Evolutionary conservation across 1,140 invertebrate genomes (phyloP).

Genomic region (Akabosia matsudoensis): DNA sequence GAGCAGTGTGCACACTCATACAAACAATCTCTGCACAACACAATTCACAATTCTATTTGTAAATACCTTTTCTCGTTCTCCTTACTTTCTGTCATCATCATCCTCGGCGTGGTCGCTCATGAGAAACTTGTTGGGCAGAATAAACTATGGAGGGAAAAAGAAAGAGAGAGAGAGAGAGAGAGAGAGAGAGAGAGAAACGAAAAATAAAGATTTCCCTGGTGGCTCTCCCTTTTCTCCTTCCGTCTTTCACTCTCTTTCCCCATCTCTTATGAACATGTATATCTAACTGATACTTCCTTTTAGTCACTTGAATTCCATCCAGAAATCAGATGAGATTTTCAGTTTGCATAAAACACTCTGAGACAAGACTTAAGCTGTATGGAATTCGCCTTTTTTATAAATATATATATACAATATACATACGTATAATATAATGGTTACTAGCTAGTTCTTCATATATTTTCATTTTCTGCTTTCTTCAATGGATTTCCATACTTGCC

Average conservation of each 20-base stretch:
- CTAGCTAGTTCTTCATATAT: not conserved
- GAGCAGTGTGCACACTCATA: not conserved
- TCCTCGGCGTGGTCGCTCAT: not conserved
- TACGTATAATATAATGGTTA: too few relatives aligned
- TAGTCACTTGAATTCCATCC: not conserved
- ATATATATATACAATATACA: too few relatives aligned
- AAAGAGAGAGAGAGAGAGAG: not conserved
- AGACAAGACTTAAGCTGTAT: not conserved
- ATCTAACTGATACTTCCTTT: not conserved
- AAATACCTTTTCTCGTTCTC: not conserved
- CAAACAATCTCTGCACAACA: not conserved
- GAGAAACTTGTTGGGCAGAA: not conserved
- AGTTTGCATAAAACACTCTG: conserved; percentile 17
- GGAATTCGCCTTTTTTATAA: too few relatives aligned
- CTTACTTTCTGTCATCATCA: not conserved
- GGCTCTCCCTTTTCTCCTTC: not conserved
- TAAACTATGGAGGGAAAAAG: not conserved
- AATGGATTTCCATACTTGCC: not conserved
- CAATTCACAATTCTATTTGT: not conserved
- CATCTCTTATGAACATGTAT: not conserved
- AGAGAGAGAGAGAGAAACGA: conserved; percentile 8
- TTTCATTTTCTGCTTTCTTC: not conserved
- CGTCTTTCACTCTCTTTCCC: not conserved
- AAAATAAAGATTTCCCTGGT: conserved; percentile 13
- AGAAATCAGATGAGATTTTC: conserved; percentile 18